These are phyloP conservation scores for Rhineura floridana DNA, from an alignment of 2,113 vertebrate species.

Conservation along the genomic window DNA sequence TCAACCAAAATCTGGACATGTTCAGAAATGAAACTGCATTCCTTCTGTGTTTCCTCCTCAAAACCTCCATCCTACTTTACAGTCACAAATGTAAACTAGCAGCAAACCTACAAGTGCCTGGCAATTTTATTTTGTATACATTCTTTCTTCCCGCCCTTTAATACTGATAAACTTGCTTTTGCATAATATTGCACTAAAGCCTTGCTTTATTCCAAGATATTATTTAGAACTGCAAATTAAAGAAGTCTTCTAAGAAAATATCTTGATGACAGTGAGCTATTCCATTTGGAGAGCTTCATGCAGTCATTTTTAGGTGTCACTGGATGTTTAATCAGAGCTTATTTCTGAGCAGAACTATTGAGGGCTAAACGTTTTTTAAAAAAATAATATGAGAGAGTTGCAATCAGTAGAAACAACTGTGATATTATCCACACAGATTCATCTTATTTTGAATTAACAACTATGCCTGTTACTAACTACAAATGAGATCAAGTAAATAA, in stretches of 20 bases:
- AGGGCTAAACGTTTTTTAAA: conserved; percentile 57
- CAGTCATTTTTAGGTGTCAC: conserved; percentile 42
- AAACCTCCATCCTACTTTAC: conserved; percentile 52
- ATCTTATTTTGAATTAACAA: conserved; percentile 70
- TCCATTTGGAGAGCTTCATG: conserved; percentile 15
- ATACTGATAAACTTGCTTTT: conserved; percentile 52
- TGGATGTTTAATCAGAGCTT: conserved; percentile 49
- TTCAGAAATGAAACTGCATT: conserved; percentile 33
- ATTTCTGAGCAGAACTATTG: conserved; percentile 38
- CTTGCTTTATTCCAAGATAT: conserved; percentile 45
- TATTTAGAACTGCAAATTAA: conserved; percentile 66
- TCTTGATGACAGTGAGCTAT: conserved; percentile 38
- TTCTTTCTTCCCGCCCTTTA: conserved; percentile 43
- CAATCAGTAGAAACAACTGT: conserved; percentile 47
- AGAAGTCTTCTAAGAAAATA: conserved; percentile 50
- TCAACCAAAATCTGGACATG: conserved; percentile 31
- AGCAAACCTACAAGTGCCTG: conserved; percentile 46
- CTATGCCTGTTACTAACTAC: conserved; percentile 74
- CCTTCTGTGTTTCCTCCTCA: conserved; percentile 32
- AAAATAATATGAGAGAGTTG: conserved; percentile 36
- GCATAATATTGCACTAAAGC: conserved; percentile 71
- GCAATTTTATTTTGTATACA: conserved; percentile 61
- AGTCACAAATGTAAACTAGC: conserved; percentile 28
- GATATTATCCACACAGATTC: conserved; percentile 57
- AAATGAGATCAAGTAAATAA: conserved; percentile 67